phyloP scores from a whole-genome alignment of 2,113 vertebrate species.

The Synchiropus splendidus region DNA sequence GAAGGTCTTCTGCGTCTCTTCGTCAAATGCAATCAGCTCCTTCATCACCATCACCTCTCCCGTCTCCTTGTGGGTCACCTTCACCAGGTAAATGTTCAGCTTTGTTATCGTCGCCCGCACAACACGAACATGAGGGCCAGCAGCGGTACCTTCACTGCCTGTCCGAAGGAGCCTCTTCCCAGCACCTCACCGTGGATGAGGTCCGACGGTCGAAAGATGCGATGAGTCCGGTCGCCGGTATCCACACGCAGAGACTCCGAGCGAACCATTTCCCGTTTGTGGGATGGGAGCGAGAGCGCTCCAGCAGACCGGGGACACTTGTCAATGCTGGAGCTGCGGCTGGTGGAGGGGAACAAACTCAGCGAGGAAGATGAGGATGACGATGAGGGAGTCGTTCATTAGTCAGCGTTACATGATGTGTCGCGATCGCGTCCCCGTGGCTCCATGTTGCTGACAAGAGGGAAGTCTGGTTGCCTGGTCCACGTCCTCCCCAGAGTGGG shows the following conservation, averaged over 20 bases:
- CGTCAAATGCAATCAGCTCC: constrained; percentile 89
- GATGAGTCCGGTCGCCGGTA: constrained; percentile 67
- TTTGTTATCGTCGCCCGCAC: too few species aligned
- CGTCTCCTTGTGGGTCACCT: constrained; percentile 91
- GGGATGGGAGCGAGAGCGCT: constrained; percentile 65
- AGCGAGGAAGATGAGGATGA: not conserved
- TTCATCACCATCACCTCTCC: constrained; percentile 99
- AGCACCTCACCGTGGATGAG: constrained; percentile 91
- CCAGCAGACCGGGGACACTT: constrained; percentile 71
- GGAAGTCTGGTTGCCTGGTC: constrained; percentile 38
- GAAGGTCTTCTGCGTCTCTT: constrained; percentile 91
- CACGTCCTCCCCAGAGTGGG: constrained; percentile 32
- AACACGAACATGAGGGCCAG: too few species aligned
- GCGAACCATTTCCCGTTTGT: constrained; percentile 83
- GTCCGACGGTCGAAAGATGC: constrained; percentile 93
- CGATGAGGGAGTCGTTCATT: not conserved
- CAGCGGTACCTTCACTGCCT: constrained; percentile 84
- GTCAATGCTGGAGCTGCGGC: constrained; percentile 92
- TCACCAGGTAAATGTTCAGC: constrained; percentile 9
- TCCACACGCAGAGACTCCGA: constrained; percentile 84
- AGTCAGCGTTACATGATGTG: constrained; percentile 62
- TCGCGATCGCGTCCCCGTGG: constrained; percentile 41
- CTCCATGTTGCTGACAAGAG: constrained; percentile 43
- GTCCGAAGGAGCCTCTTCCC: constrained; percentile 91
- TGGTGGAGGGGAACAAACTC: constrained; percentile 32